These are phyloP conservation scores for Dicerorhinus sumatrensis DNA, from an alignment of 2,113 vertebrate genomes.

Conservation along the genomic window DNA sequence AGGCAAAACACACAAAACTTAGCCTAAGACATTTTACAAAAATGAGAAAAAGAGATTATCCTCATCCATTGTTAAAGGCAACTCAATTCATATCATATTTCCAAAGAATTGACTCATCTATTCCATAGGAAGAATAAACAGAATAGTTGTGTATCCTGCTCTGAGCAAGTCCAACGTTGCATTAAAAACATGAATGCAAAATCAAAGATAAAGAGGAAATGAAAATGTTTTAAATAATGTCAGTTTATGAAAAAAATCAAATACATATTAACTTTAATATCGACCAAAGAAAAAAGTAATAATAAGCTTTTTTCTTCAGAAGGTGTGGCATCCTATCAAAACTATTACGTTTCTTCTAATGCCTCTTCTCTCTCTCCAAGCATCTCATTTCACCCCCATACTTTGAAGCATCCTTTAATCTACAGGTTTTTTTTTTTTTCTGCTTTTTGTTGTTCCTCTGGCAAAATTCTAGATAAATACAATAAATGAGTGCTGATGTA, in stretches of 20 bases:
- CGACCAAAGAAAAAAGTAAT: neutral
- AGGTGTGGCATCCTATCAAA: neutral
- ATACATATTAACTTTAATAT: neutral
- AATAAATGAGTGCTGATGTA: neutral
- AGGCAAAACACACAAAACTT: neutral
- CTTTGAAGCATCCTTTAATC: neutral
- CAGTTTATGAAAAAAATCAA: neutral
- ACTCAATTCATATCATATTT: constrained; percentile 15
- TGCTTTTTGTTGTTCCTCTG: neutral
- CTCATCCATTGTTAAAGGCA: neutral
- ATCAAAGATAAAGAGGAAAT: neutral
- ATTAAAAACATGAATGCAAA: neutral
- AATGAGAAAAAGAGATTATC: neutral
- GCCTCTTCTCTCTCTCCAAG: neutral
- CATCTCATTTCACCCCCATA: neutral
- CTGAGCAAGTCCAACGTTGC: neutral
- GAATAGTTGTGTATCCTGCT: neutral
- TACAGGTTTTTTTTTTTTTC: neutral
- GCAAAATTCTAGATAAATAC: neutral
- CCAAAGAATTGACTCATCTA: neutral
- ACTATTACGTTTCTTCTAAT: neutral
- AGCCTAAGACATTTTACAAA: neutral
- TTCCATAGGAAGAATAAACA: neutral
- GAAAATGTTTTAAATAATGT: neutral
- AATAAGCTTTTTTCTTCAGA: neutral